Conservation (phyloP, 30 jellyfish, hydroid and myxozoan species). For the Calvadosia cruxmelitensis region DNA sequence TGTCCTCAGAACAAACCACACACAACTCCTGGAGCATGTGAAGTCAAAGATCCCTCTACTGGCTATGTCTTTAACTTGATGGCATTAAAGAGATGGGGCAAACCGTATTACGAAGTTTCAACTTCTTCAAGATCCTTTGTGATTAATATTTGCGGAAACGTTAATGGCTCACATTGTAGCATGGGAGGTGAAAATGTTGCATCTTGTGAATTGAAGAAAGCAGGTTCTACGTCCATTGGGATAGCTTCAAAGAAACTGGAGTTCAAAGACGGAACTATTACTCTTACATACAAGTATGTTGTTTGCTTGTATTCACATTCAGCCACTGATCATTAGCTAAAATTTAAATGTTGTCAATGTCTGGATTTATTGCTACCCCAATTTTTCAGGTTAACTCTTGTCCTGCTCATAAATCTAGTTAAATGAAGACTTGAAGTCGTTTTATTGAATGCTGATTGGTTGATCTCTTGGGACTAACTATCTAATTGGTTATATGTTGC, state of each 20-base stretch:
- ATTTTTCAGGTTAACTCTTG: too few relatives aligned
- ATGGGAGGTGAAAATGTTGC: conserved; percentile 26
- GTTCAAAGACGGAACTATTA: conserved; percentile 27
- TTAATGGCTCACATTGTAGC: conserved; percentile 41
- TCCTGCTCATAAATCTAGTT: too few relatives aligned
- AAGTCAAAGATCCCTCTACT: conserved; percentile 39
- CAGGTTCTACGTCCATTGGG: conserved; percentile 31
- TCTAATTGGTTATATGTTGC: too few relatives aligned
- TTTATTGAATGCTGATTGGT: too few relatives aligned
- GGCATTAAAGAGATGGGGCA: conserved; percentile 24
- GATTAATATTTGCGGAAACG: conserved; percentile 57
- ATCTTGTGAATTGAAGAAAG: conserved; percentile 27
- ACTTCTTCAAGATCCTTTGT: conserved; percentile 10
- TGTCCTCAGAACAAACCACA: conserved; percentile 35
- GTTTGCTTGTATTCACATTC: too few relatives aligned
- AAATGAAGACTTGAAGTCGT: too few relatives aligned
- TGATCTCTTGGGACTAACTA: too few relatives aligned
- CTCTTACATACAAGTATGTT: conserved; percentile 31
- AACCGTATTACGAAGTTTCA: conserved; percentile 26
- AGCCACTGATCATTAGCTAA: too few relatives aligned
- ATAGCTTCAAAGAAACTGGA: conserved; percentile 11
- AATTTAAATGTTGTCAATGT: too few relatives aligned
- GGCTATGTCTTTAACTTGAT: conserved; percentile 29
- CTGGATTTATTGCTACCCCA: too few relatives aligned
- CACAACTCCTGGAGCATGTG: conserved; percentile 14